Base-by-base conservation (phyloP, 2,113 vertebrate species). In the Mirza zaza region DNA sequence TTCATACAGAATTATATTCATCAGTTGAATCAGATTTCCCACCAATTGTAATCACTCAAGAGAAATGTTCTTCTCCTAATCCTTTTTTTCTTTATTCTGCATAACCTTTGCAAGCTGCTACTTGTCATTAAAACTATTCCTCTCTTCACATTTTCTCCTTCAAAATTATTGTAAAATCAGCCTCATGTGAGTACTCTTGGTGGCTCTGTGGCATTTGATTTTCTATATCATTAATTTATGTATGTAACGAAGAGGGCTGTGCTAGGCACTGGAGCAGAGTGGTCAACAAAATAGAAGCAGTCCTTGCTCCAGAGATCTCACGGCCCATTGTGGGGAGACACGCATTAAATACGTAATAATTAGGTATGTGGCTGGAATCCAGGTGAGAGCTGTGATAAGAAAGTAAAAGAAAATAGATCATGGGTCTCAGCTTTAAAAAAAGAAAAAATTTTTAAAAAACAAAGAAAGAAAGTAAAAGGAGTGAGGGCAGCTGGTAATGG, bases 1-100 rank as follows among this genome's bases (percentile, higher is more conserved):
- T 91, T 96, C 63, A 42, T 80, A 36, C n/a, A 59, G 73, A 95
- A 96, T 83, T 80, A 48, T 67, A 25, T 67, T 92, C 87, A 87
- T 96, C 75, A 68, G 61, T 85, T 88, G 80, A 95, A 75, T 87
- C 70, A 55, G 45, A 96, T 67, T 95, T 95, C 39, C 36, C 39
- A 50, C 59, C 82, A 87, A 23, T 81, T 85, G 45, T 79, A 48
- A 65, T 96, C 88, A 89, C 50, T 75, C 85, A n/a, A 91, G 83
- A 82, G 77, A 92, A 97, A 76, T 29, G 5, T 63, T 89, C 68
- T 94, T n/a, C 21, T 36, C 67, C 71, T 20, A 87, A 34, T n/a
- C 29, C 68, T 87, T 50, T 87, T 59, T 59, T 75, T 71, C 73
- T 82, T 80, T 36, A 20, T 76, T 85, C 87, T 90, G 21, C 23